Percentiles rank a stretch among this genome's conserved stretches.
These are phyloP conservation scores for Haemorhous mexicanus DNA, from an alignment of 2,113 vertebrate genomes.

Conservation along the genomic window DNA sequence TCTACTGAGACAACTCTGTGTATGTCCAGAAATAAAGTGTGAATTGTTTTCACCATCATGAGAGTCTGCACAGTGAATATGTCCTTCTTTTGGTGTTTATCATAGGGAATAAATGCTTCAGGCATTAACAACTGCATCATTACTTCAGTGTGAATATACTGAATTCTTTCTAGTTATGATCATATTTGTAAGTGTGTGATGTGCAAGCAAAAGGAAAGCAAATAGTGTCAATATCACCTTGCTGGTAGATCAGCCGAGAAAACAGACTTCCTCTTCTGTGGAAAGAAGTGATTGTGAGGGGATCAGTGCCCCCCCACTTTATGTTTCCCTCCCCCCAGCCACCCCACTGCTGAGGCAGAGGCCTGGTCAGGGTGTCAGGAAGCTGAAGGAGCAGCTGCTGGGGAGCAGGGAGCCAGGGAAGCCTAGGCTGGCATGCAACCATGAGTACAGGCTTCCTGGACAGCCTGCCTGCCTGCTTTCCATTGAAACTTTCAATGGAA, in stretches of 20 bases:
- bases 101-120: not conserved
- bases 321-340: not conserved
- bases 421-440: not conserved
- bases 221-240: not conserved
- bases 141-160: not conserved
- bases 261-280: not conserved
- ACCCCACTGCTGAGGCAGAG: not conserved
- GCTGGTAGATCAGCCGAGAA: not conserved
- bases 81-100: not conserved
- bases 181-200: not conserved
- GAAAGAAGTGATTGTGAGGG: not conserved
- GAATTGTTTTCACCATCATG: not conserved
- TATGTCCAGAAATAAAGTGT: not conserved
- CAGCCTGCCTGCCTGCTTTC: constrained; percentile 42
- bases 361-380: not conserved
- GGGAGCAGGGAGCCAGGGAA: not conserved
- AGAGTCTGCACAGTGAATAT: not conserved
- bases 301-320: not conserved
- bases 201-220: not conserved
- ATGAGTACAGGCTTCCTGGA: not conserved
- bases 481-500: constrained; percentile 37
- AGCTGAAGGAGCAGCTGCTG: not conserved
- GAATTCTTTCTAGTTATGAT: not conserved
- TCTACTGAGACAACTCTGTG: not conserved
- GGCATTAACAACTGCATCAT: not conserved